These are phyloP conservation scores for Antennarius striatus DNA, from an alignment of 2,113 vertebrate genomes.

Conservation along the genomic window DNA sequence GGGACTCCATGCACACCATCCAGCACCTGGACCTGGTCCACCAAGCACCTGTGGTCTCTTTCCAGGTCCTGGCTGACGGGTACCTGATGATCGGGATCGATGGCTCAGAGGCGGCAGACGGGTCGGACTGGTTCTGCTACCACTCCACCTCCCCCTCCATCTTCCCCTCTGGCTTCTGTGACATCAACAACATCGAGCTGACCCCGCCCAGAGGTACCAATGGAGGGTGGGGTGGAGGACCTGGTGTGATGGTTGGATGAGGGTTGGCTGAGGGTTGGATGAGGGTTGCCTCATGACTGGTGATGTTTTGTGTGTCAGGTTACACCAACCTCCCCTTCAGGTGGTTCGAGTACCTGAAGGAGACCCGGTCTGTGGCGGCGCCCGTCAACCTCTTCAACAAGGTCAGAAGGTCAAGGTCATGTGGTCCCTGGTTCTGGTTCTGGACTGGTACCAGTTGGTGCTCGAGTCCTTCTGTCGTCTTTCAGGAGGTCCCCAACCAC, in stretches of 20 bases:
- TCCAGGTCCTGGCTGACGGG: slow-evolving; percentile 92
- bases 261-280: too few species aligned
- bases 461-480: not conserved
- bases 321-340: slow-evolving; percentile 94
- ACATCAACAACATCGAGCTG: slow-evolving; percentile 97
- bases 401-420: slow-evolving; percentile 52
- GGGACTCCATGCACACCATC: not conserved
- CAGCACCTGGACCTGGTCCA: too few species aligned
- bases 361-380: slow-evolving; percentile 91
- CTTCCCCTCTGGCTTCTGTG: slow-evolving; percentile 97
- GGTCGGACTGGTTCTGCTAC: slow-evolving; percentile 98
- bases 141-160: slow-evolving; percentile 94
- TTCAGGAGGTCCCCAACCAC: slow-evolving; percentile 93
- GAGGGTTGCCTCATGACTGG: too few species aligned
- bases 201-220: slow-evolving; percentile 91
- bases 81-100: slow-evolving; percentile 98
- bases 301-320: slow-evolving; percentile 75
- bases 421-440: too few species aligned
- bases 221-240: too few species aligned
- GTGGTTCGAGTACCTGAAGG: slow-evolving; percentile 99
- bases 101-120: slow-evolving; percentile 95
- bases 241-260: too few species aligned
- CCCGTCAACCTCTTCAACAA: slow-evolving; percentile 97
- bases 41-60: not conserved
- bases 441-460: too few species aligned